phyloP scores from a whole-genome alignment of 1,140 invertebrate genomes.

The Mactra quadrangularis region DNA sequence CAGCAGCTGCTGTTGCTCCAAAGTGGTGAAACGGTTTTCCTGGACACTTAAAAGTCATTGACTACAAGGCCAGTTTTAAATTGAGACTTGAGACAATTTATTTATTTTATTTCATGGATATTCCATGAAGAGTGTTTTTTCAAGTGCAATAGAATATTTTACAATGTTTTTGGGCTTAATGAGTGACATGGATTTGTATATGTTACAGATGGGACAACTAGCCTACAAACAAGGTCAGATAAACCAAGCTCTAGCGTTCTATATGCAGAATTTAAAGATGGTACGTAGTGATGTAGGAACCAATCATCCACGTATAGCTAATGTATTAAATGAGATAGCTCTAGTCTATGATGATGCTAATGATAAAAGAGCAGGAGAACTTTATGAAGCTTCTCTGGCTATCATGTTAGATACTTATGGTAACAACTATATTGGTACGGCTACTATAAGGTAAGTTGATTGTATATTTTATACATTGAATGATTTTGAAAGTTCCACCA shows the following conservation, averaged over 20 bases:
- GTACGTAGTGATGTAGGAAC: conserved; percentile 71
- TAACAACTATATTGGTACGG: conserved; percentile 66
- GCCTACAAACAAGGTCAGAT: conserved; percentile 70
- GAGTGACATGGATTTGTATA: background rate
- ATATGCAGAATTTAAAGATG: conserved; percentile 71
- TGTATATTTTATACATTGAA: background rate
- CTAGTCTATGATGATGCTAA: conserved; percentile 75
- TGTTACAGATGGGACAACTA: conserved; percentile 71
- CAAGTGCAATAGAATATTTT: too few species aligned
- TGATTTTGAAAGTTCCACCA: background rate
- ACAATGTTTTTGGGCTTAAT: too few species aligned
- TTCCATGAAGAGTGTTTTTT: too few species aligned
- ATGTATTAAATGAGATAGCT: conserved; percentile 69
- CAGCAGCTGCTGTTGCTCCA: too few species aligned
- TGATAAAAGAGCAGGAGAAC: conserved; percentile 63
- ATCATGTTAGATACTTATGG: conserved; percentile 70
- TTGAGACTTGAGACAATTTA: too few species aligned
- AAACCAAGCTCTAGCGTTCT: conserved; percentile 71
- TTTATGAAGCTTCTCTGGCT: conserved; percentile 69
- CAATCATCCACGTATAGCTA: conserved; percentile 67
- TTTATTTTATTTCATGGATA: too few species aligned
- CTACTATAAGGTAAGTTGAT: conserved; percentile 66
- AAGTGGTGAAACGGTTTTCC: too few species aligned
- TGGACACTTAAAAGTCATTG: too few species aligned
- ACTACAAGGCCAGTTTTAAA: too few species aligned